A percentile compares a stretch with the other conserved stretches of the same genome.
These are phyloP conservation scores for Dicaeum eximium DNA, from an alignment of 2,113 vertebrate species.

Conservation along the genomic window DNA sequence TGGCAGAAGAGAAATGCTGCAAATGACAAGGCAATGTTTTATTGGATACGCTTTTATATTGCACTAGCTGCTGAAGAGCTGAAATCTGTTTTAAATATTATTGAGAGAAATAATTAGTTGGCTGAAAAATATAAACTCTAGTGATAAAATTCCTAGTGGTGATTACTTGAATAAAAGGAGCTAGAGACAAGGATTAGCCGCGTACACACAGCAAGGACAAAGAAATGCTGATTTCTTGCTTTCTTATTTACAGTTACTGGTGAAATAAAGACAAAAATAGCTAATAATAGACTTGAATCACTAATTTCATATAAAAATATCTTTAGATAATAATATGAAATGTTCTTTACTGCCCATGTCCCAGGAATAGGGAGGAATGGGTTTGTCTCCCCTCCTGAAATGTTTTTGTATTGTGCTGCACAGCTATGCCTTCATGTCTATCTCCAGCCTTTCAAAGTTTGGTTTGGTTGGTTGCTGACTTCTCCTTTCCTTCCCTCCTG, in stretches of 20 bases:
- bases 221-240: neutral
- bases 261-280: neutral
- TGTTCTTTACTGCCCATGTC: neutral
- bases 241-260: neutral
- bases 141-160: neutral
- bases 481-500: too few relatives aligned
- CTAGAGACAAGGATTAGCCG: neutral
- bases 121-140: neutral
- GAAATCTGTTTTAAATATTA: neutral
- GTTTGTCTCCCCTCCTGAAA: accelerated
- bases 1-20: neutral
- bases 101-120: neutral
- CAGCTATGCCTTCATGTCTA: neutral
- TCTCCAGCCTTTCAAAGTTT: neutral
- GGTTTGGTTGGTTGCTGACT: neutral
- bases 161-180: neutral
- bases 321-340: neutral
- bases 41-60: neutral
- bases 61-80: neutral
- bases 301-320: neutral
- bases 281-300: neutral
- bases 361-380: neutral
- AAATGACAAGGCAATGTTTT: neutral
- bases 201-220: neutral
- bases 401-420: neutral